Conservation (phyloP, 2,888 invertebrate species). For the Tetramorium bicarinatum region DNA sequence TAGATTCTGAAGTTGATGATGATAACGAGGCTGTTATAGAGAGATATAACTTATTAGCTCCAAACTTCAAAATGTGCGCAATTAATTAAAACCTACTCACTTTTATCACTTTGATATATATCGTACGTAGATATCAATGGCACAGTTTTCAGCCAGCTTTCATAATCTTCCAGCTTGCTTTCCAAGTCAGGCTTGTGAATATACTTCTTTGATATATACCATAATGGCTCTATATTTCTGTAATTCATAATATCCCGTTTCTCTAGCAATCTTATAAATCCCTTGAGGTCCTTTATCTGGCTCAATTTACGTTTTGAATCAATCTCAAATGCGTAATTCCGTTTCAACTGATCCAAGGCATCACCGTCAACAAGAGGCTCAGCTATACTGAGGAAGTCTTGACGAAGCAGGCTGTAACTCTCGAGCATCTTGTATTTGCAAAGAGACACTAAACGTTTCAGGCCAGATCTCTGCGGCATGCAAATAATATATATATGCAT, state of each 20-base stretch:
- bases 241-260: constrained; percentile 76
- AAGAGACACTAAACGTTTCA: not conserved
- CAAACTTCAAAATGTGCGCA: not conserved
- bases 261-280: constrained; percentile 78
- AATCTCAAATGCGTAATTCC: constrained; percentile 70
- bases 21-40: not conserved
- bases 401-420: constrained; percentile 43
- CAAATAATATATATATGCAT: not conserved
- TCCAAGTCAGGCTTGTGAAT: constrained; percentile 65
- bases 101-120: constrained; percentile 67
- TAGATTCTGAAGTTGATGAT: not conserved
- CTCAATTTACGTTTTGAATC: constrained; percentile 76
- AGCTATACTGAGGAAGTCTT: constrained; percentile 56
- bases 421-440: not conserved
- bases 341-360: constrained; percentile 71
- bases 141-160: constrained; percentile 53
- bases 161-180: constrained; percentile 71
- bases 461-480: not conserved
- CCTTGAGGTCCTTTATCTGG: constrained; percentile 72
- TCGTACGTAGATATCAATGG: constrained; percentile 56
- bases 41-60: not conserved
- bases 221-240: constrained; percentile 73
- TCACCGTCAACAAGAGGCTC: constrained; percentile 2
- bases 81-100: constrained; percentile 65
- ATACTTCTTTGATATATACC: constrained; percentile 72